Conservation (phyloP, 2,888 invertebrate species). For the Heliconius cydno region DNA sequence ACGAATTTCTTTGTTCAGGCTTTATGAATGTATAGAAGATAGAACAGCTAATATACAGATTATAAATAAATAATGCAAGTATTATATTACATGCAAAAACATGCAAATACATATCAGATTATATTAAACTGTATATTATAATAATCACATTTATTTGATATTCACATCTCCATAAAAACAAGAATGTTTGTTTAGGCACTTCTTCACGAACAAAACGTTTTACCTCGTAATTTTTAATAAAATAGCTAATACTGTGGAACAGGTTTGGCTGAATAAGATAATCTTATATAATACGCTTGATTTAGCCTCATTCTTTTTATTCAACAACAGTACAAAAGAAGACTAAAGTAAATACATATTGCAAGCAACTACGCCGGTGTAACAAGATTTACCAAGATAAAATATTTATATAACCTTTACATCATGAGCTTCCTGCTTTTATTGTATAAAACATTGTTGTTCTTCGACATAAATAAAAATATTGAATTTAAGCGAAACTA, state of each 20-base stretch:
- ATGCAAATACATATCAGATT: neutral
- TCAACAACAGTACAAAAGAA: slow-evolving; percentile 31
- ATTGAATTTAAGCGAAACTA: neutral
- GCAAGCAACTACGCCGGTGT: slow-evolving; percentile 19
- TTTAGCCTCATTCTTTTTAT: slow-evolving; percentile 38
- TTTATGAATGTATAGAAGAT: neutral
- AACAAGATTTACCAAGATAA: slow-evolving; percentile 26
- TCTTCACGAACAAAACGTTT: slow-evolving; percentile 31
- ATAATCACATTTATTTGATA: neutral
- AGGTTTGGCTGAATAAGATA: slow-evolving; percentile 35
- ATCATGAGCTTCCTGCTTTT: slow-evolving; percentile 26
- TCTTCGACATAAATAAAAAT: slow-evolving; percentile 3
- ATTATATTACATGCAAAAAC: neutral
- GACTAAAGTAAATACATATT: slow-evolving; percentile 32
- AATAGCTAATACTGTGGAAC: slow-evolving; percentile 32
- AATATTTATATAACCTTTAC: slow-evolving; percentile 28
- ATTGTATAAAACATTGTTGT: slow-evolving; percentile 14
- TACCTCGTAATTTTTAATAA: slow-evolving; percentile 33
- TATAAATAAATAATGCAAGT: neutral
- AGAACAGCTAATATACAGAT: neutral
- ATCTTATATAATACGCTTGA: slow-evolving; percentile 37
- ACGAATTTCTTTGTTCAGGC: neutral
- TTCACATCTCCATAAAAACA: slow-evolving; percentile 2
- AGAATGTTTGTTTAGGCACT: slow-evolving; percentile 27
- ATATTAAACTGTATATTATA: neutral